Evolutionary conservation across 2,113 vertebrate species (phyloP), one percentile per base, ranked within the genome.

Genomic region (Cervus canadensis): DNA sequence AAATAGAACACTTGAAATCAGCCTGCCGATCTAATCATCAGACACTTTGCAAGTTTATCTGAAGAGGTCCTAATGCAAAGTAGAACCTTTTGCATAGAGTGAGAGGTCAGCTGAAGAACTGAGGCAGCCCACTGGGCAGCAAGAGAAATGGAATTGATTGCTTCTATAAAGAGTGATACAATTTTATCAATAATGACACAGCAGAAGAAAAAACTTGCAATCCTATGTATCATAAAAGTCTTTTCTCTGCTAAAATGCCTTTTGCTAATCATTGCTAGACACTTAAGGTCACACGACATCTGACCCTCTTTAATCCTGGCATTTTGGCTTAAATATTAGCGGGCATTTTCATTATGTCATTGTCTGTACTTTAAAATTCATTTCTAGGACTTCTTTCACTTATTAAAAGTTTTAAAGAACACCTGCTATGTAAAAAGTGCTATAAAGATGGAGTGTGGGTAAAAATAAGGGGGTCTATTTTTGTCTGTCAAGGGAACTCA

Each of bases 41-140:
- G 52, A 90, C 45, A 91, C 76, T 96, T 94, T 78, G 36, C 54
- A 93, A 93, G 87, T 93, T 94, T 87, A 91, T 97, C 90, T 97
- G 56, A 71, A 92, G 52, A 87, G 85, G 28, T 64, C 23, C 67
- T 52, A 92, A 97, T 95, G 76, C 59, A 91, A 96, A 93, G 56
- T 43, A 95, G 56, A 91, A 93, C 54, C 52, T 60, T 79, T 81
- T 74, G 67, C 67, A 71, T 40, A 57, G 71, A 91, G 33, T 54
- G 56, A 97, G 76, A 91, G 86, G 86, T 98, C 83, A 81, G 67
- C 12, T 0, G 45, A 48, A 16, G 85, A 79, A 91, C 59, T 87
- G 67, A 21, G 50, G 45, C 62, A 89, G 59, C 23, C 43, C 74
- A 45, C 33, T 23, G 59, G 33, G 76, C 54, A 62, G 40, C 36